Base-by-base conservation (phyloP, 2,113 vertebrate genomes). In the Grammomys dolichurus region DNA sequence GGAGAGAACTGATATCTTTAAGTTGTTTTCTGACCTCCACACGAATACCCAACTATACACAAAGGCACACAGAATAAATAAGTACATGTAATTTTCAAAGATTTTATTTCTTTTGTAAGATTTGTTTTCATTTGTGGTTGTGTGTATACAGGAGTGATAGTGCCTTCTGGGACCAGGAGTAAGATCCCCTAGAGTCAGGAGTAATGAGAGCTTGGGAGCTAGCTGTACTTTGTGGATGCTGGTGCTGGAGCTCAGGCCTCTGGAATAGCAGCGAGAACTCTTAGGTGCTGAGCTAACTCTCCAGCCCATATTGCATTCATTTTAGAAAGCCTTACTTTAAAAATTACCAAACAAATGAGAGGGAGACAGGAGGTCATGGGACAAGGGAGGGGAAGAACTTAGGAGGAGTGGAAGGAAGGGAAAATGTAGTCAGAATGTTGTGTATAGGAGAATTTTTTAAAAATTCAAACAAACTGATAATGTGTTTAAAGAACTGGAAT, bases 381-480 rank as follows among this genome's bases (percentile, higher is more conserved):
- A 4, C 3, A 0, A 8, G 10, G 13, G 14, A 1, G n/a, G 19
- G 17, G 36, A 16, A n/a, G 69, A n/a, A 20, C 70, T 40, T 40
- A n/a, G 19, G 36, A 72, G 70, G 36, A 72, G 17, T 72, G 36
- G 19, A 40, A 19, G 70, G 70, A 14, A 14, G 33, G 69, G 19
- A 17, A 72, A 72, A 72, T n/a, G 70, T 17, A 20, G 7, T 16
- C 17, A 19, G 20, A n/a, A 40, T 72, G 36, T 72, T n/a, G 3
- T 40, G 36, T 73, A 20, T 73, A n/a, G 9, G 69, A 72, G 36
- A 73, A 40, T n/a, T 31, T 67, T 67, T 20, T 40, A 40, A 40
- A 40, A 73, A 73, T 54, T 11, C 51, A 88, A 48, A 80, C n/a
- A 73, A 73, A n/a, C 19, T 43, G 76, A 51, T 72, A 60, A 60